Evolutionary conservation across 2,888 invertebrate genomes (phyloP), one percentile per base, ranked within the genome.

Genomic region (Metacarcinus magister): DNA sequence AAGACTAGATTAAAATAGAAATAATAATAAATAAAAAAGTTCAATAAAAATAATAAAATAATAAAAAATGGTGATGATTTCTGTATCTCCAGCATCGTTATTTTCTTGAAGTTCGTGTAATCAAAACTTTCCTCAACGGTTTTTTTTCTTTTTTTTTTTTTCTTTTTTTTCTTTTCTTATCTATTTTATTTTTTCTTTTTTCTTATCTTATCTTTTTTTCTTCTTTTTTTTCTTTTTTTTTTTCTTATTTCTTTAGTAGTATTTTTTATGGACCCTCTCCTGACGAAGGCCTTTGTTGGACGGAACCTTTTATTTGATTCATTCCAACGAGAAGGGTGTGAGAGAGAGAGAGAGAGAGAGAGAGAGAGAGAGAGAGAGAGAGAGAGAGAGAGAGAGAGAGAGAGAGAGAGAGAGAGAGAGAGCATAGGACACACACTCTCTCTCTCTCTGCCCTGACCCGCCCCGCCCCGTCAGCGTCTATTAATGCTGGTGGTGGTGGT

Each of bases 231-330:
- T n/a, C n/a, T n/a, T n/a, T n/a, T n/a, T n/a, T 13, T 8, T 54
- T 54, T 54, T 54, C 13, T 54, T 54, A 8, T 54, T 82, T 23
- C 32, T 32, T 82, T 28, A 82, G 32, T 82, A 82, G n/a, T n/a
- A n/a, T n/a, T 82, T 82, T 82, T 32, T 82, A 28, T 82, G 82
- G 32, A 32, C 32, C 67, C 67, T 32, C 82, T 82, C 82, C 82
- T 82, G 82, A 82, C 32, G 82, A 82, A 28, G 28, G 82, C 32
- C 32, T 32, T 82, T 82, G 82, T 82, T 32, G 82, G 28, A 32
- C 32, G 19, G n/a, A n/a, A n/a, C n/a, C 82, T 82, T 82, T 82
- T 82, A 82, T 82, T 82, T 82, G 82, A 82, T 82, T 82, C 82
- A 82, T 32, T 13, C 82, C 32, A 82, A 32, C n/a, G n/a, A n/a